Evolutionary conservation across 2,113 vertebrate genomes (phyloP), one percentile per base, ranked within the genome.

Genomic region (Callochromis pleurospilus): DNA sequence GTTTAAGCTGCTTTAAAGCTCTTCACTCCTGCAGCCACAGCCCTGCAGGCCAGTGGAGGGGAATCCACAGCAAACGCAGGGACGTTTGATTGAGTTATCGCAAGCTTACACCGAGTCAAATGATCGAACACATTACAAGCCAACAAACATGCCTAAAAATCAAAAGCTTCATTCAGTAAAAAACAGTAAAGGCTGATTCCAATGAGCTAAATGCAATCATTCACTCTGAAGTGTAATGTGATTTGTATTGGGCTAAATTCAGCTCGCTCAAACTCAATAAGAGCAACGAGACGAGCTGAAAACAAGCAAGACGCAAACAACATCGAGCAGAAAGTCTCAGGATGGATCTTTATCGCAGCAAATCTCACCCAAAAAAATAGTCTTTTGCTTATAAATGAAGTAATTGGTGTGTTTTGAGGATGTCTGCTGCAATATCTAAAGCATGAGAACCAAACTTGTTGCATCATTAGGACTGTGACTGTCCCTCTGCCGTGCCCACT

Each of bases 191-290:
- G 65, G 82, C 88, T 94, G 92, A 93, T 79, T 93, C 89, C 89
- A 95, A 92, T 94, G 81, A 93, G 84, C 47, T 65, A 87, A 95
- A 95, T 91, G 85, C 73, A 87, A 85, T 94, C 31, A 91, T 81
- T 90, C 81, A 87, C 90, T 92, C 68, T 87, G 54, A 80, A 88
- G 81, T 62, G 82, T 90, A 90, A 94, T 89, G 2, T 82, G 51
- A 92, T 95, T 94, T 89, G 86, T 17, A 58, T 49, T 19, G 81
- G 58, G 68, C 79, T 83, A 81, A 84, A 89, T 85, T 83, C 7
- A 79, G 62, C 90, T 85, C 15, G 21, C 84, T 11, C 55, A 86
- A 91, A 93, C 81, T 90, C 82, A 91, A 90, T 90, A 88, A 89
- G 33, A 8, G 31, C 62, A 45, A 73, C 53, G 6, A 58, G 75